Evolutionary conservation across 2,797 vertebrate genomes (phyloP).

Genomic region (Argya squamiceps): DNA sequence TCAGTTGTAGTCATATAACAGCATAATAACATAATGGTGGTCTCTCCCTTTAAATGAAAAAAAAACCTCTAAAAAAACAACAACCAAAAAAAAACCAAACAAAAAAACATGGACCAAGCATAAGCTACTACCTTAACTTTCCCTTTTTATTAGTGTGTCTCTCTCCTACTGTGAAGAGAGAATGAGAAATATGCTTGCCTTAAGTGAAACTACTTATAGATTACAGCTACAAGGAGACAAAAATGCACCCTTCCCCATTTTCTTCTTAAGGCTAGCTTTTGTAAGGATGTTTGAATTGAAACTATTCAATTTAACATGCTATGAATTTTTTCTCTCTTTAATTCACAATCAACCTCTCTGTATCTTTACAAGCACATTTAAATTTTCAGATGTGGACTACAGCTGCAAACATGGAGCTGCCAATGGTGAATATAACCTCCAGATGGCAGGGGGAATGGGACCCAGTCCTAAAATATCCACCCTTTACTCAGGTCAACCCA

Average conservation of each 20-base stretch:
- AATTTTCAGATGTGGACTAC: not conserved
- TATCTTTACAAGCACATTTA: not conserved
- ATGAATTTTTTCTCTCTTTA: slow-evolving; percentile 6
- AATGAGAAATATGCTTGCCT: slow-evolving; percentile 29
- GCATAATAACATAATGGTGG: not conserved
- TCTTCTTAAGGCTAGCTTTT: slow-evolving; percentile 9
- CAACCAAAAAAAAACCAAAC: not conserved
- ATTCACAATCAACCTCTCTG: slow-evolving; percentile 1
- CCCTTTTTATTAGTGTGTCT: slow-evolving; percentile 28
- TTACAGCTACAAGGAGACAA: not conserved
- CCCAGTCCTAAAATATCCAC: not conserved
- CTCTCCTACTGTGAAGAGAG: slow-evolving; percentile 19
- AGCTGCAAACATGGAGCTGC: not conserved
- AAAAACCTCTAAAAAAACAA: not conserved
- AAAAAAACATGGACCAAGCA: not conserved
- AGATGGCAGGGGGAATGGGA: not conserved
- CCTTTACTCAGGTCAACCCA: not conserved
- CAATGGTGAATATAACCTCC: not conserved
- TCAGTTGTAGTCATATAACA: not conserved
- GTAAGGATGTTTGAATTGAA: slow-evolving; percentile 30
- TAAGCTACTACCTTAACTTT: slow-evolving; percentile 33
- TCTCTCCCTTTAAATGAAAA: not conserved
- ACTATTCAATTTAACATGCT: not conserved
- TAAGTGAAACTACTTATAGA: slow-evolving; percentile 37
- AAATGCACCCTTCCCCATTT: not conserved